A percentile compares a stretch with the other conserved stretches of the same genome.
Evolutionary conservation across 2,888 invertebrate species (phyloP).

Genomic region (Dyspetes luteomarginatus): DNA sequence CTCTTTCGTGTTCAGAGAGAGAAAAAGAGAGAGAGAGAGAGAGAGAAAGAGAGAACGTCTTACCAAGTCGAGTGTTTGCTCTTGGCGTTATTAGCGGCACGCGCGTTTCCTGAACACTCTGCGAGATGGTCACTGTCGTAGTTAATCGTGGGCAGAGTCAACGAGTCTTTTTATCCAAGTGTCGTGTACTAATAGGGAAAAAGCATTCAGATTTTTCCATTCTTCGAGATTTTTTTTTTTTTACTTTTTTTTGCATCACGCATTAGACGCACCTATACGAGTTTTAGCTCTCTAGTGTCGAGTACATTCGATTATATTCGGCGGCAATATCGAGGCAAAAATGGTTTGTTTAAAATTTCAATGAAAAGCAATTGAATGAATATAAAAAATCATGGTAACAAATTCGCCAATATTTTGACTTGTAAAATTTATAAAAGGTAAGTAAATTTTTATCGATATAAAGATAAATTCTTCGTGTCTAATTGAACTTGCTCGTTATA

Average conservation of each 20-base stretch:
- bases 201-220: constrained; percentile 55
- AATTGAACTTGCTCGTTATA: no score
- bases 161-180: constrained; percentile 42
- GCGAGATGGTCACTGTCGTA: constrained; percentile 28
- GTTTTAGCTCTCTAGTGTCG: background rate
- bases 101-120: constrained; percentile 52
- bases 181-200: constrained; percentile 60
- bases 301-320: no score
- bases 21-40: constrained; percentile 6
- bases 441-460: no score
- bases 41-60: constrained; percentile 33
- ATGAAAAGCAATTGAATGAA: no score
- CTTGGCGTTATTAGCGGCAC: constrained; percentile 44
- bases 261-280: no score
- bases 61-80: constrained; percentile 58
- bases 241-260: background rate
- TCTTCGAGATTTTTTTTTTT: constrained; percentile 23
- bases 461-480: no score
- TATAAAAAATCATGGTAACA: no score
- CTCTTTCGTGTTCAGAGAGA: constrained; percentile 34
- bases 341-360: no score
- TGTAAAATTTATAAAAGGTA: no score
- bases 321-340: no score
- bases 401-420: no score
- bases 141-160: constrained; percentile 53